Evolutionary conservation across 1,140 invertebrate species (phyloP).

Genomic region (Helicoverpa armigera): DNA sequence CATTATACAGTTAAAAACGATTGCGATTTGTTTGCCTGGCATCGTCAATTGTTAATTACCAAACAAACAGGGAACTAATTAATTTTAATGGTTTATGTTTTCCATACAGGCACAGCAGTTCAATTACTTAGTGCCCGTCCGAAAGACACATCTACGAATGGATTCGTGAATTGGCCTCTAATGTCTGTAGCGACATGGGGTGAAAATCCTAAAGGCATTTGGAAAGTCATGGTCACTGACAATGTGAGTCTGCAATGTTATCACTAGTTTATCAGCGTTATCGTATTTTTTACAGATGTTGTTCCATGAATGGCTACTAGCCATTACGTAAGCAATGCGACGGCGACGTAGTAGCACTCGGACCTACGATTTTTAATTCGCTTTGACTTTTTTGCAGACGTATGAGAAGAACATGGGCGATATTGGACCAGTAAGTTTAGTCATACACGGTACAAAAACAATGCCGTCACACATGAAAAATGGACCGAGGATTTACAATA

Average conservation of each 20-base stretch:
- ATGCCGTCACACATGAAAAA: conserved; percentile 88
- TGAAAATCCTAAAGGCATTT: conserved; percentile 92
- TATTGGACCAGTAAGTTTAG: conserved; percentile 87
- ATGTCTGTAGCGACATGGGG: conserved; percentile 97
- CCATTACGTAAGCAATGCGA: too few species aligned
- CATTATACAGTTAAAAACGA: conserved; percentile 45
- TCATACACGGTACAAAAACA: conserved; percentile 90
- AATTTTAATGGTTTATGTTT: conserved; percentile 5
- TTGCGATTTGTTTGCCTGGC: neutral
- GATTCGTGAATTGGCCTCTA: conserved; percentile 95
- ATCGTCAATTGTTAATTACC: too few species aligned
- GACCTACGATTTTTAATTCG: neutral
- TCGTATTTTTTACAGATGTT: neutral
- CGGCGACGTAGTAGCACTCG: too few species aligned
- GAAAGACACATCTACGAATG: conserved; percentile 90
- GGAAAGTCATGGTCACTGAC: conserved; percentile 90
- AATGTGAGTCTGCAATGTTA: conserved; percentile 79
- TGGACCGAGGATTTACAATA: conserved; percentile 87
- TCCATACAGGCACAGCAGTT: conserved; percentile 81
- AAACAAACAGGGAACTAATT: too few species aligned
- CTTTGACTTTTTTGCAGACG: conserved; percentile 63
- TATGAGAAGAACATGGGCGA: conserved; percentile 85
- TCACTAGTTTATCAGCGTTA: too few species aligned
- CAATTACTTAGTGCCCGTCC: conserved; percentile 90
- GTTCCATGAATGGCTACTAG: neutral